Base-by-base conservation (phyloP, 2,888 invertebrate genomes). In the Drosophila incognita region DNA sequence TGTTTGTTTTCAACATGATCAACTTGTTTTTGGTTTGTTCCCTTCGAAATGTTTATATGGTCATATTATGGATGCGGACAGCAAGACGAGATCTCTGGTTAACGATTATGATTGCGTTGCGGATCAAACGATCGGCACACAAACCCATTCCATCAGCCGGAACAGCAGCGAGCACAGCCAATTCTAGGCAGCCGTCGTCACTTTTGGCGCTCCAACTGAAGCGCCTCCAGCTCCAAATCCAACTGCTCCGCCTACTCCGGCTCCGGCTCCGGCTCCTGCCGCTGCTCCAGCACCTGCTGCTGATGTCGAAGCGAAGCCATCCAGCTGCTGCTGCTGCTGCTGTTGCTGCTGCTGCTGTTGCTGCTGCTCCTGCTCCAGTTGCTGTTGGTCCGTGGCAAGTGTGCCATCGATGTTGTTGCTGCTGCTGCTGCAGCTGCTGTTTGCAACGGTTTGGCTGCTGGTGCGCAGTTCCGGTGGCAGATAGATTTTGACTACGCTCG, bases 401-500 rank as follows among this genome's bases (percentile, higher is more conserved):
- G 35, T 6, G 36, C 27, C 54, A 18, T 29, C 40, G 40, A 57
- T 57, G 27, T n/a, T 56, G 54, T 10, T 38, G 59, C 48, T 57
- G 61, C 74, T 53, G 76, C 69, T 61, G 76, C 69, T 38, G 65
- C 54, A 57, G 68, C 63, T 74, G 72, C 69, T 76, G 68, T 57
- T 69, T 42, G 56, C 76, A 59, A 36, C 78, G 63, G 76, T 66
- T 66, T 82, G 82, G 58, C 83, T 82, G 59, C 83, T 82, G 67
- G 84, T 90, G 76, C 93, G 91, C 74, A 93, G 82, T 80, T 93
- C 93, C 21, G 92, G 91, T 58, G 93, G 93, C 75, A 93, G 86
- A 88, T 91, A 93, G 78, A 93, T 91, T 90, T 92, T 93, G 74
- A 91, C 92, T 69, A 92, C 90, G 81, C 81, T 91, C 65, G 90